phyloP scores from a whole-genome alignment of 1,140 invertebrate species.

The Eupristina koningsbergeri region DNA sequence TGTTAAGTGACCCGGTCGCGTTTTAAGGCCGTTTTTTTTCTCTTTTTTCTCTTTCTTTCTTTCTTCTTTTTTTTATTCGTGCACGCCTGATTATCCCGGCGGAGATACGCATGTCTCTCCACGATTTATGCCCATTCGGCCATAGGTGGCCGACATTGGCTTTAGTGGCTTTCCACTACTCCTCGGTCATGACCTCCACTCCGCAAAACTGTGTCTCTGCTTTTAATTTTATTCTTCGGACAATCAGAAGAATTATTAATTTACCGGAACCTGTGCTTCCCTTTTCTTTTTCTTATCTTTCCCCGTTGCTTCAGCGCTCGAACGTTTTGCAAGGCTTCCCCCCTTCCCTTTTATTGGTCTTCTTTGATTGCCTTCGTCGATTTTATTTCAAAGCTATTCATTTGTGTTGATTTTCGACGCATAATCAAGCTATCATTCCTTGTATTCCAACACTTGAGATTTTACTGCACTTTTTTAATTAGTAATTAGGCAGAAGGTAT shows the following conservation, averaged over 20 bases:
- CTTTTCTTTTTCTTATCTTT: no score
- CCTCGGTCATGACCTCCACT: neutral
- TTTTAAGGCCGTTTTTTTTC: neutral
- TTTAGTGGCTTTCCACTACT: neutral
- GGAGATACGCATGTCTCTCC: neutral
- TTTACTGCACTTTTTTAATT: no score
- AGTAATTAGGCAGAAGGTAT: no score
- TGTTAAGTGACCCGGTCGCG: neutral
- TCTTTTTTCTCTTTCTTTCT: neutral
- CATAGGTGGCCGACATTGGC: neutral
- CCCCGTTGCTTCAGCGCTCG: no score
- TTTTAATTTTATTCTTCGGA: neutral
- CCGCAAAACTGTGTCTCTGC: neutral
- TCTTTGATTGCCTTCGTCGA: no score
- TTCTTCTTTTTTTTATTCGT: neutral
- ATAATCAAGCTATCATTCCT: no score
- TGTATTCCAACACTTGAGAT: no score
- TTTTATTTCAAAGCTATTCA: no score
- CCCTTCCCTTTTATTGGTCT: no score
- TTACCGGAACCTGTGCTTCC: neutral
- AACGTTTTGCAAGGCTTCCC: no score
- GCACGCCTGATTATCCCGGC: constrained; percentile 4
- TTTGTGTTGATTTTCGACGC: no score
- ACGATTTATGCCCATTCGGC: neutral
- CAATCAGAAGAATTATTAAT: neutral